These are phyloP conservation scores for Eurytoma adleriae DNA, from an alignment of 2,888 invertebrate genomes.

Conservation along the genomic window DNA sequence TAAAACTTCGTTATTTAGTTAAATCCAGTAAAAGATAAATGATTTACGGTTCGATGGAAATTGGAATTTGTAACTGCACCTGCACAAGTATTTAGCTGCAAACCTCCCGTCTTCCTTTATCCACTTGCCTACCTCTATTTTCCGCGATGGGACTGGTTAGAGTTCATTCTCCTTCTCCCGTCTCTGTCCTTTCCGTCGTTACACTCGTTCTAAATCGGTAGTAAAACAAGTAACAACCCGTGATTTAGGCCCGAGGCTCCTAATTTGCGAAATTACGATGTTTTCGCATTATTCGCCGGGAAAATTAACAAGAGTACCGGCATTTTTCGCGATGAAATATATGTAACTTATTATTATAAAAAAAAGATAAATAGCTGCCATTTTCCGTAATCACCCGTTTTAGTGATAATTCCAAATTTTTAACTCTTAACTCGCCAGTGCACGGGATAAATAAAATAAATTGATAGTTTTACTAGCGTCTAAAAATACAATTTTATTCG, in stretches of 20 bases:
- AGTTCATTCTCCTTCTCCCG: constrained; percentile 14
- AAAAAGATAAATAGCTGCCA: no score
- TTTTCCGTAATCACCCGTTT: no score
- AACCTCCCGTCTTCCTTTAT: constrained; percentile 9
- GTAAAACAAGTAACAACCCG: constrained; percentile 55
- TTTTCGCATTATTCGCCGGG: background rate
- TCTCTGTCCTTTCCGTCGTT: constrained; percentile 51
- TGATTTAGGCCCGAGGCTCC: constrained; percentile 18
- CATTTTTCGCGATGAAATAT: no score
- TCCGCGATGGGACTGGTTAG: constrained; percentile 20
- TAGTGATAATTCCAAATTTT: no score
- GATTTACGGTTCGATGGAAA: background rate
- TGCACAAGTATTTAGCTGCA: constrained; percentile 14
- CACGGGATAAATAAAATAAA: no score
- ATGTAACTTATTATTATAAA: no score
- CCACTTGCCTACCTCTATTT: constrained; percentile 20
- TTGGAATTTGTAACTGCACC: background rate
- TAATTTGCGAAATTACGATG: constrained; percentile 25
- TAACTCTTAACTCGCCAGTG: no score
- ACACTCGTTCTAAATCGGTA: constrained; percentile 62
- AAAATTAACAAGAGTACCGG: no score
- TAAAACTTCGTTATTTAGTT: no score
- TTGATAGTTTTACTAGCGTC: no score
- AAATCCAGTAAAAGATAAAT: no score
- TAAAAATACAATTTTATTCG: no score